Conservation (phyloP, 30 jellyfish, hydroid and myxozoan genomes). For the Turritopsis rubra region DNA sequence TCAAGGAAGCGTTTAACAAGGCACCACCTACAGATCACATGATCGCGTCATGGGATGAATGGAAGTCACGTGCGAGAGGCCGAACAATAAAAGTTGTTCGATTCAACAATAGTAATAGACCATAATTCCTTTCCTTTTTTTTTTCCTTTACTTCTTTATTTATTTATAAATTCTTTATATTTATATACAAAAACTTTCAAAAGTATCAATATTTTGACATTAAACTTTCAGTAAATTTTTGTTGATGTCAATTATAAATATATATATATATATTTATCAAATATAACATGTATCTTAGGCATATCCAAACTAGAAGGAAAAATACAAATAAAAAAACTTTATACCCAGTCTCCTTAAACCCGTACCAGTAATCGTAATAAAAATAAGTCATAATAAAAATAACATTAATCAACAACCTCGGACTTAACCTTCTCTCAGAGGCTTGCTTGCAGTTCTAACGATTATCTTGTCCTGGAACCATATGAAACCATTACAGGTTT, state of each 20-base stretch:
- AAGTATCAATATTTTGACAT: not conserved
- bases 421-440: not conserved
- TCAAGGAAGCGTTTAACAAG: slow-evolving; percentile 9
- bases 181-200: not conserved
- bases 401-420: not conserved
- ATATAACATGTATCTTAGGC: no score
- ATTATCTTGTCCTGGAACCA: no score
- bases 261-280: not conserved
- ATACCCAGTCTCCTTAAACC: not conserved
- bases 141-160: no score
- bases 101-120: not conserved
- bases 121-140: not conserved
- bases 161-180: not conserved
- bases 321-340: not conserved
- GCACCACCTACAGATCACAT: slow-evolving; percentile 7
- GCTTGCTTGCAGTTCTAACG: no score
- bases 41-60: not conserved
- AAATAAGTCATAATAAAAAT: not conserved
- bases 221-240: not conserved
- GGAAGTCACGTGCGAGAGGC: slow-evolving; percentile 4
- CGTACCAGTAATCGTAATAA: not conserved
- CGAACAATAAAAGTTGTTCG: not conserved
- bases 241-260: not conserved
- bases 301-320: no score
- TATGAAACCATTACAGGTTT: no score